These are phyloP conservation scores for Latheticus oryzae DNA, from an alignment of 2,888 invertebrate genomes.

Conservation along the genomic window DNA sequence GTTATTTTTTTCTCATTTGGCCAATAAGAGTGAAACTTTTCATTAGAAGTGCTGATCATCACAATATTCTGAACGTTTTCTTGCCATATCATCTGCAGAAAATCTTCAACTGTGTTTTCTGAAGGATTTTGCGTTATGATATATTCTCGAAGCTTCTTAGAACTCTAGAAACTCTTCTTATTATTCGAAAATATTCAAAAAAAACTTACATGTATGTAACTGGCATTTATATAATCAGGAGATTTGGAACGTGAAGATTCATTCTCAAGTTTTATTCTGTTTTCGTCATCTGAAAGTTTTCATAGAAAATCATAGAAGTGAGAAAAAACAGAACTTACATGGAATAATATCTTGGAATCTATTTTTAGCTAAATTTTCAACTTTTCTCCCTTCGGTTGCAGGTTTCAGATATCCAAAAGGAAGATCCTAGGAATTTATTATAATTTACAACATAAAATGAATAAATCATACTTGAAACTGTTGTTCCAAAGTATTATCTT, in stretches of 20 bases:
- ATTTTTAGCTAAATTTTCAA: slow-evolving; percentile 9
- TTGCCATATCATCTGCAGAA: slow-evolving; percentile 24
- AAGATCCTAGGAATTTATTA: background rate
- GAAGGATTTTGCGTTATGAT: slow-evolving; percentile 42
- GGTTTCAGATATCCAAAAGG: background rate
- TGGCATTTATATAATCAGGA: slow-evolving; percentile 18
- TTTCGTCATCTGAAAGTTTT: slow-evolving; percentile 15
- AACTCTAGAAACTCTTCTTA: slow-evolving; percentile 40
- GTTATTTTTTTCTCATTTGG: background rate
- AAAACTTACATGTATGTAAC: slow-evolving; percentile 8
- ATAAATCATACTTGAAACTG: background rate
- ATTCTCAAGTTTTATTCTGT: slow-evolving; percentile 10
- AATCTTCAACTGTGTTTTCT: slow-evolving; percentile 38
- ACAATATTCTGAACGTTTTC: slow-evolving; percentile 15
- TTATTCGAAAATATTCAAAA: background rate
- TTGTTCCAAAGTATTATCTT: background rate
- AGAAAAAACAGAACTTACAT: slow-evolving; percentile 3
- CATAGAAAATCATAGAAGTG: background rate
- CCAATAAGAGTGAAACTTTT: slow-evolving; percentile 7
- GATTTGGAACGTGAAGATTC: background rate
- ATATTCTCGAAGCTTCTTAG: slow-evolving; percentile 36
- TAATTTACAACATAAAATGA: background rate
- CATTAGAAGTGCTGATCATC: slow-evolving; percentile 6
- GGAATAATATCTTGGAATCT: slow-evolving; percentile 6
- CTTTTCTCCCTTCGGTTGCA: background rate